Conservation (phyloP, 1,140 invertebrate species). For the Drosophila willistoni region DNA sequence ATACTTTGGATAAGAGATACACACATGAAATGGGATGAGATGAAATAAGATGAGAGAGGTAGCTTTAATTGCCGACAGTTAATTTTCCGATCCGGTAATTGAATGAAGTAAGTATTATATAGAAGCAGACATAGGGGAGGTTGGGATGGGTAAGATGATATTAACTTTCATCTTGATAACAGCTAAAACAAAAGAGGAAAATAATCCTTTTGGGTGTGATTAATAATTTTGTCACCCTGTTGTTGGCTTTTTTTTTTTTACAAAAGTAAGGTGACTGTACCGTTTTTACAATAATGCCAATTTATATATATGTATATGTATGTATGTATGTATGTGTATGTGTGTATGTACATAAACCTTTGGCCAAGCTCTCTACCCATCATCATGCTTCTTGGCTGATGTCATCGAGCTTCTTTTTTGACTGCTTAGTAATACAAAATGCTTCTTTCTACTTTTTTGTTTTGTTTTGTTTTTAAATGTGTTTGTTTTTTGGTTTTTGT, state of each 20-base stretch:
- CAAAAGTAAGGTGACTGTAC: not conserved
- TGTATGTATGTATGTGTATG: too few species aligned
- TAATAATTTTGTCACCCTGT: too few species aligned
- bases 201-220: too few species aligned
- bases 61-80: constrained; percentile 45
- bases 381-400: constrained; percentile 9
- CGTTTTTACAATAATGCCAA: not conserved
- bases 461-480: constrained; percentile 23
- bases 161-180: too few species aligned
- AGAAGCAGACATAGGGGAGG: not conserved
- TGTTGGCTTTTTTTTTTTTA: not conserved
- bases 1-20: not conserved
- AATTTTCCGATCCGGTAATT: constrained; percentile 32
- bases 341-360: not conserved
- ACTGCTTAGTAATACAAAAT: constrained; percentile 49
- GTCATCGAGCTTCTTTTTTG: constrained; percentile 16
- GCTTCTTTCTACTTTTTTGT: not conserved
- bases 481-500: not conserved
- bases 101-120: not conserved
- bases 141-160: too few species aligned
- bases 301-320: too few species aligned
- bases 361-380: not conserved
- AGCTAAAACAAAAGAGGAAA: too few species aligned
- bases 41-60: not conserved
- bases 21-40: not conserved